A percentile compares a stretch with the other conserved stretches of the same genome.
phyloP scores from a whole-genome alignment of 2,797 vertebrate species.

The Spinibarbus caldwelli region DNA sequence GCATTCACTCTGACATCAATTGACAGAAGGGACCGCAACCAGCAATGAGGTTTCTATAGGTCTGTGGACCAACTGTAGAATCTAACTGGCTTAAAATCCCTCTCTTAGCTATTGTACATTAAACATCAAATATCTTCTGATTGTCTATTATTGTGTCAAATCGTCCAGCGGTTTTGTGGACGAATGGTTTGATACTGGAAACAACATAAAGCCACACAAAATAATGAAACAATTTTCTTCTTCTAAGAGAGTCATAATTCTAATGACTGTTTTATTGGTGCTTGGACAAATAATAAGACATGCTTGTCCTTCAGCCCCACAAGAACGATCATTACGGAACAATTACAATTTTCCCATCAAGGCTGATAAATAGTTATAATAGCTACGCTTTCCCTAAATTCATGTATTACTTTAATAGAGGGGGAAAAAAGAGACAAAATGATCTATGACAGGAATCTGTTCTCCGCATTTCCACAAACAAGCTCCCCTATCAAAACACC shows the following conservation, averaged over 20 bases:
- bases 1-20: background rate
- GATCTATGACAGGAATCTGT: conserved; percentile 64
- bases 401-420: conserved; percentile 56
- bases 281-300: conserved; percentile 2
- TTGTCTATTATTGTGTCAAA: background rate
- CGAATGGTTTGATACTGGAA: background rate
- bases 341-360: conserved; percentile 39
- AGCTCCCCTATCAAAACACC: conserved; percentile 85
- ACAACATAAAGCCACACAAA: background rate
- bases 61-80: background rate
- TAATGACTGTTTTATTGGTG: conserved; percentile 2
- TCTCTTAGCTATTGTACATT: background rate
- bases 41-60: conserved; percentile 1
- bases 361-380: conserved; percentile 37
- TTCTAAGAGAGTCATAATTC: background rate
- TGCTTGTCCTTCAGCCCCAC: background rate
- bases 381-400: conserved; percentile 41
- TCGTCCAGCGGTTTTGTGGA: background rate
- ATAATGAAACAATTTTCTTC: background rate
- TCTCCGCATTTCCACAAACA: conserved; percentile 71
- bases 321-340: conserved; percentile 12
- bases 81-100: background rate
- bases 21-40: background rate
- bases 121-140: background rate
- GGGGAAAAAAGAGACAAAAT: conserved; percentile 60